These are phyloP conservation scores for Acrobasis consociella DNA, from an alignment of 2,888 invertebrate species.

Conservation along the genomic window DNA sequence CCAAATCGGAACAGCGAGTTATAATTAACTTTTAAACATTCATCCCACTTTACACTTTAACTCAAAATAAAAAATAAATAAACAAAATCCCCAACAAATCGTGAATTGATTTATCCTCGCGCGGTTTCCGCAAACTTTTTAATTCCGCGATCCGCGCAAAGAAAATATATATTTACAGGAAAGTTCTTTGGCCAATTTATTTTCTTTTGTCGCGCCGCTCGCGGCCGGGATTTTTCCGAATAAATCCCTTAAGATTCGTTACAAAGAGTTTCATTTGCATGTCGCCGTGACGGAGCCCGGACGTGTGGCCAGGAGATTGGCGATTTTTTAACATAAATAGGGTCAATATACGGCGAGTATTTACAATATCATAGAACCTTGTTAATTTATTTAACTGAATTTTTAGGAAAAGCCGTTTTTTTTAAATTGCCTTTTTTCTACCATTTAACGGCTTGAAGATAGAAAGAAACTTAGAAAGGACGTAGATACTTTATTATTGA, in stretches of 20 bases:
- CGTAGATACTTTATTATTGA: too few species aligned
- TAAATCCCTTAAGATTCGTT: constrained; percentile 76
- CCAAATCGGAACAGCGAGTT: too few species aligned
- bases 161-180: constrained; percentile 44
- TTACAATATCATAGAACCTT: not conserved
- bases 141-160: constrained; percentile 37
- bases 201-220: constrained; percentile 61
- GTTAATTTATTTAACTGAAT: too few species aligned
- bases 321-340: constrained; percentile 6
- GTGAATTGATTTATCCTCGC: constrained; percentile 18
- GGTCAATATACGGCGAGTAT: not conserved
- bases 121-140: constrained; percentile 41
- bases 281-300: constrained; percentile 53
- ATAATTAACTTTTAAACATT: too few species aligned
- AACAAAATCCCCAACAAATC: constrained; percentile 12
- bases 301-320: constrained; percentile 42
- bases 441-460: too few species aligned
- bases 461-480: too few species aligned
- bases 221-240: constrained; percentile 66
- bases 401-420: too few species aligned
- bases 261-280: constrained; percentile 80
- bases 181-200: constrained; percentile 60
- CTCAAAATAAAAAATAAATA: constrained; percentile 6
- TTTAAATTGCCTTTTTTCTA: too few species aligned
- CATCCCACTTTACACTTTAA: not conserved